These are phyloP conservation scores for Serranochromis macrocephalus DNA, from an alignment of 2,113 vertebrate genomes.

Conservation along the genomic window DNA sequence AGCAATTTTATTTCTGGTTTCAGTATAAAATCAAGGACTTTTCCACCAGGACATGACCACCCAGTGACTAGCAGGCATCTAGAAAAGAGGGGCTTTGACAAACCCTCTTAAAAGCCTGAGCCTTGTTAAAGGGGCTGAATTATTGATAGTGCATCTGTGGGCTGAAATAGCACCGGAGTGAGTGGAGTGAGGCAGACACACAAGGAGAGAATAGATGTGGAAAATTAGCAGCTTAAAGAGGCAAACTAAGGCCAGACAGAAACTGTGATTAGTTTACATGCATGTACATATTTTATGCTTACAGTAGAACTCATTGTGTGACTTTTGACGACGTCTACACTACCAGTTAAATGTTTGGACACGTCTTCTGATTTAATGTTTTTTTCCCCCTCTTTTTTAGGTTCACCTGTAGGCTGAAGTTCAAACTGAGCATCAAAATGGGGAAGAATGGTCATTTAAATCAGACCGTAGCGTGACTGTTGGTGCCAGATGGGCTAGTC, in stretches of 20 bases:
- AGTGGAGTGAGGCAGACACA: neutral
- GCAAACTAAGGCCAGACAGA: neutral
- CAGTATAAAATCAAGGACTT: neutral
- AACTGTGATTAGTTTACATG: neutral
- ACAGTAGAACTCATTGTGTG: neutral
- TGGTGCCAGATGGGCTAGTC: accelerated
- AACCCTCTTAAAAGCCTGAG: constrained; percentile 15
- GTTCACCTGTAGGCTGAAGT: neutral
- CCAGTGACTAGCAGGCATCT: neutral
- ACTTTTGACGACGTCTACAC: neutral
- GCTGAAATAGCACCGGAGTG: neutral
- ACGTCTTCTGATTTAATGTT: accelerated
- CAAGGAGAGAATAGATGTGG: neutral
- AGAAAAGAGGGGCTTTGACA: neutral
- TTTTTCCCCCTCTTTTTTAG: neutral
- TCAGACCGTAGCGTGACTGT: neutral
- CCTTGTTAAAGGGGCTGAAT: constrained; percentile 33
- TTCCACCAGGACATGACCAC: constrained; percentile 1
- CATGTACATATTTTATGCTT: neutral
- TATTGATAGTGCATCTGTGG: constrained; percentile 42
- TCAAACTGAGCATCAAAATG: neutral
- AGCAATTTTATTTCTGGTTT: neutral
- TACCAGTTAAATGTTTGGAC: neutral
- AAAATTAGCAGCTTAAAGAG: neutral
- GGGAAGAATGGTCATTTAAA: neutral